phyloP scores from a whole-genome alignment of 2,888 invertebrate species.

The Amphimallon solstitiale region DNA sequence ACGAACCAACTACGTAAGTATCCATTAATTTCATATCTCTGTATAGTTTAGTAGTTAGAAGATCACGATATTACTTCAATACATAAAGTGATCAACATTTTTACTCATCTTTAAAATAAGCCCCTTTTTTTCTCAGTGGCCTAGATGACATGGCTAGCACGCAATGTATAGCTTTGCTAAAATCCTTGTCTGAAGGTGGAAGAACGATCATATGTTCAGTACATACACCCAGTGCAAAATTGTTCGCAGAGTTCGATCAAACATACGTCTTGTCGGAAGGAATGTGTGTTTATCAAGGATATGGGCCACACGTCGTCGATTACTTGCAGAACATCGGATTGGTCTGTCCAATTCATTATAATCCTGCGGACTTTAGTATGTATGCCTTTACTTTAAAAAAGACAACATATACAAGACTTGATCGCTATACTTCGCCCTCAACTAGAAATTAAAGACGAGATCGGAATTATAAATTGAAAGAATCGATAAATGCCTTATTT shows the following conservation, averaged over 20 bases:
- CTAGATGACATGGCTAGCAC: conserved; percentile 90
- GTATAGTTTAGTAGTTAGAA: no score
- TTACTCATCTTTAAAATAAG: neutral
- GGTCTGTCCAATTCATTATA: conserved; percentile 90
- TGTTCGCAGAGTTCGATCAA: conserved; percentile 92
- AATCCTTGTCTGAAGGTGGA: conserved; percentile 84
- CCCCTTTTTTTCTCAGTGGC: conserved; percentile 70
- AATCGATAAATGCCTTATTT: no score
- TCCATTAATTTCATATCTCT: neutral
- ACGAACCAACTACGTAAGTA: conserved; percentile 95
- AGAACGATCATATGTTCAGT: conserved; percentile 93
- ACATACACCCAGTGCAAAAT: conserved; percentile 94
- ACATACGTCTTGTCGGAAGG: conserved; percentile 90
- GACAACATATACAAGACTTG: no score
- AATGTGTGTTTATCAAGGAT: conserved; percentile 90
- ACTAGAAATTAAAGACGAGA: no score
- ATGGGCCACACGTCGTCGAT: conserved; percentile 80
- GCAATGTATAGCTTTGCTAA: conserved; percentile 88
- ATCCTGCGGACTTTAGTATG: conserved; percentile 96
- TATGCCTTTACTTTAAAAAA: conserved; percentile 33
- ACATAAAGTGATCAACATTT: conserved; percentile 4
- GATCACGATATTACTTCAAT: neutral
- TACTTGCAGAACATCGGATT: conserved; percentile 81
- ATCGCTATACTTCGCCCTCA: no score
- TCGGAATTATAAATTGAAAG: no score